Evolutionary conservation across 2,797 vertebrate genomes (phyloP), one percentile per base, ranked within the genome.

Genomic region (Acanthurus tractus): DNA sequence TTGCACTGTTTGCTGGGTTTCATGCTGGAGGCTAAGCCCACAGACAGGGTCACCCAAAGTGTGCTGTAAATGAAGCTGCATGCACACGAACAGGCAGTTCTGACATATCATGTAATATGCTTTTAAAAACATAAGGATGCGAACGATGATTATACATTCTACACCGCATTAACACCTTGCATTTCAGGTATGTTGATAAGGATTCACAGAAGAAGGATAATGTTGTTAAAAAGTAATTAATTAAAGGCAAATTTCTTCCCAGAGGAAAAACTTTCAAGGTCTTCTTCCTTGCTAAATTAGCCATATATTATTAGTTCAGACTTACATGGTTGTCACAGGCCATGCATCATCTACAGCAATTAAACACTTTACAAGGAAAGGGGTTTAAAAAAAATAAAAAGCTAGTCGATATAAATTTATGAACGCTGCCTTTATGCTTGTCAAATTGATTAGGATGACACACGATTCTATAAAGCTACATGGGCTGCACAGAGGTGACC

Each of bases 381-480:
- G n/a, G 56, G 14, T 74, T 56, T 63, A n/a, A 23, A 40, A 15
- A 20, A 44, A 49, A 17, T 42, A 42, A 23, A 25, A 48, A 20
- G 17, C 1, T 0, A 12, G 38, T 63, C 8, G 9, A 67, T 61
- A 42, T 58, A 12, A 69, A 76, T 84, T 53, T 53, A 81, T 82
- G 17, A 77, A 8, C 10, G 54, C 45, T 67, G 58, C 9, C 23
- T 84, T 85, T 76, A 61, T 61, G 72, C 67, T 56, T 74, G 70
- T 83, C 69, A 83, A 55, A 83, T 57, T 82, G 70, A 81, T 82
- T 84, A 75, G 49, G 58, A 63, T 68, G 71, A 75, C 65, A 74
- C 9, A 20, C 68, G 61, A 64, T 77, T 74, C 69, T 62, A 75
- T 69, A 65, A 79, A 66, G 62, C 3, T 29, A 64, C 50, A 22